Evolutionary conservation across 2,113 vertebrate species (phyloP).

Genomic region (Caranx melampygus): DNA sequence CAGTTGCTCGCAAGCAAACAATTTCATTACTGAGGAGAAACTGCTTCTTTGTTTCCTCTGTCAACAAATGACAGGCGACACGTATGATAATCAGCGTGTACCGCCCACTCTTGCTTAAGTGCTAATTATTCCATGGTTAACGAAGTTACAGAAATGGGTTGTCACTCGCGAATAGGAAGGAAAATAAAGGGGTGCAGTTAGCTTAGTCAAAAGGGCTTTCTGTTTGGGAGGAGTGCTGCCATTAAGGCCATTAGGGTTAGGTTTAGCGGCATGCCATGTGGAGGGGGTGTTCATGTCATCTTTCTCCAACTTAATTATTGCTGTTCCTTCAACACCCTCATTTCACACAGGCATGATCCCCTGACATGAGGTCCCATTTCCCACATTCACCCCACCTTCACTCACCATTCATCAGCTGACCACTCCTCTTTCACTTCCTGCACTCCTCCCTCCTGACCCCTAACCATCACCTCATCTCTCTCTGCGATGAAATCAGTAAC

Average conservation of each 20-base stretch:
- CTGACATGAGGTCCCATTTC: background rate
- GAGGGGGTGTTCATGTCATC: background rate
- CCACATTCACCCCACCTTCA: background rate
- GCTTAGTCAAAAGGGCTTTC: constrained; percentile 23
- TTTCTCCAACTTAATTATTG: background rate
- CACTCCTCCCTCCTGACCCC: constrained; percentile 47
- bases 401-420: constrained; percentile 15
- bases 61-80: constrained; percentile 56
- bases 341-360: background rate
- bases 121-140: constrained; percentile 65
- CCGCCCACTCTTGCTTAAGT: constrained; percentile 52
- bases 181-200: constrained; percentile 38
- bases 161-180: constrained; percentile 46
- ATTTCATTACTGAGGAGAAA: constrained; percentile 41
- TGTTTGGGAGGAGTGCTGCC: constrained; percentile 7
- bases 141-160: constrained; percentile 47
- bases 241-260: constrained; percentile 35
- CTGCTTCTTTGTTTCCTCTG: constrained; percentile 41
- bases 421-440: constrained; percentile 19
- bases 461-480: constrained; percentile 41
- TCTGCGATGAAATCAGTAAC: constrained; percentile 22
- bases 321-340: background rate
- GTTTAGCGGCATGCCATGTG: background rate
- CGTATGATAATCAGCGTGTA: constrained; percentile 39
- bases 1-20: constrained; percentile 40